These are phyloP conservation scores for Neelides folsomi DNA, from an alignment of 2,888 invertebrate species.

Conservation along the genomic window DNA sequence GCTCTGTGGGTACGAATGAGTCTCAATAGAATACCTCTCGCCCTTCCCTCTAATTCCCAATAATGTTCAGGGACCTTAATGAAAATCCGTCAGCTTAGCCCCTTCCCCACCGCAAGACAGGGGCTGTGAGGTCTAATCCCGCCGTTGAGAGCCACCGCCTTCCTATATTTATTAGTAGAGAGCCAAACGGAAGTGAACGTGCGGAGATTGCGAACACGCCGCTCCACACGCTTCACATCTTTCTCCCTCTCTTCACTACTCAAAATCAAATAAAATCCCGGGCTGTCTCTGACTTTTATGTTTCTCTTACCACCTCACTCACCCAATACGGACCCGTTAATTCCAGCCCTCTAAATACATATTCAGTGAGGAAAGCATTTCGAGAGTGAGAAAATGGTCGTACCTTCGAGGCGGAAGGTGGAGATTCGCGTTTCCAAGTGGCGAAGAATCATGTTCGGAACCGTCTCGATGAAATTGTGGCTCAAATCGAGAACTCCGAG, in stretches of 20 bases:
- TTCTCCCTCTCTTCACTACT: slow-evolving; percentile 1
- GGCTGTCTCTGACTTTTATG: too few relatives aligned
- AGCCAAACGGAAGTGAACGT: slow-evolving; percentile 9
- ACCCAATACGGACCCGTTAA: too few relatives aligned
- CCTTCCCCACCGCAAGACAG: too few relatives aligned
- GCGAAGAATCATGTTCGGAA: slow-evolving; percentile 57
- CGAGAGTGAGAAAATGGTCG: background rate
- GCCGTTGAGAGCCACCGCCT: background rate
- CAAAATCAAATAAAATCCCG: too few relatives aligned
- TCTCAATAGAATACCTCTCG: background rate
- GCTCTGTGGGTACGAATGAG: background rate
- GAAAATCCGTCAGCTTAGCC: too few relatives aligned
- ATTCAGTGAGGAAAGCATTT: background rate
- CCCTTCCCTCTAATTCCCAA: too few relatives aligned
- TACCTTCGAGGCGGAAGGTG: slow-evolving; percentile 66
- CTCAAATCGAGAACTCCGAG: slow-evolving; percentile 56
- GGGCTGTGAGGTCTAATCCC: too few relatives aligned
- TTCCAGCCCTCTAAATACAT: too few relatives aligned
- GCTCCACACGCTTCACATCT: slow-evolving; percentile 3
- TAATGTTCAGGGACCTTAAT: too few relatives aligned
- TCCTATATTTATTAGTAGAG: slow-evolving; percentile 5
- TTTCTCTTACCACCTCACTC: too few relatives aligned
- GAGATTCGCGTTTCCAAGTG: slow-evolving; percentile 71
- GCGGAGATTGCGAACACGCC: slow-evolving; percentile 8
- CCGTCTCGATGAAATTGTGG: slow-evolving; percentile 65